Percentiles rank a stretch among this genome's conserved stretches.
phyloP scores from a whole-genome alignment of 2,888 invertebrate genomes.

The Margaritifera margaritifera region DNA sequence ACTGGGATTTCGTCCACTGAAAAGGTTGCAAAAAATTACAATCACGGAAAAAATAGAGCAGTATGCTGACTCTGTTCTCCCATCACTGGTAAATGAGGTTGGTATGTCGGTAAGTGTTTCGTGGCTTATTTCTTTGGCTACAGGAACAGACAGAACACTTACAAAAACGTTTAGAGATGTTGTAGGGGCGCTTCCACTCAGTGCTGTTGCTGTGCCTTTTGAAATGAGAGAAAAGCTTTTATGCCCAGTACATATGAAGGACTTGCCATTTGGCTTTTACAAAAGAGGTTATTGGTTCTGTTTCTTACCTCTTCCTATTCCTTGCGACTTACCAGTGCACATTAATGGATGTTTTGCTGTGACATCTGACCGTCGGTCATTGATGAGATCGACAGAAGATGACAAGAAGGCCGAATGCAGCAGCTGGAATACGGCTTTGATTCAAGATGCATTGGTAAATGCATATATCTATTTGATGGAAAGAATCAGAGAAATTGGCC shows the following conservation, averaged over 20 bases:
- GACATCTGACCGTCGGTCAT: constrained; percentile 57
- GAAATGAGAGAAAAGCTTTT: constrained; percentile 1
- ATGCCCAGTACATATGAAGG: constrained; percentile 2
- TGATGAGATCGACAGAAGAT: constrained; percentile 53
- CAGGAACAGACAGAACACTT: constrained; percentile 9
- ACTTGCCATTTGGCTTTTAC: constrained; percentile 38
- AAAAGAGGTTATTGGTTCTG: constrained; percentile 51
- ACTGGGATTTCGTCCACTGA: too few species aligned
- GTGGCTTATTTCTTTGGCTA: constrained; percentile 28
- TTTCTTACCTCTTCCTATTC: constrained; percentile 66
- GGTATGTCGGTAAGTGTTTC: not conserved
- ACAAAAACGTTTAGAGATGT: not conserved
- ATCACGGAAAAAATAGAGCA: too few species aligned
- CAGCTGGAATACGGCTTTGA: constrained; percentile 35
- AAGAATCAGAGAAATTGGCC: too few species aligned
- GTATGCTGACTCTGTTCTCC: too few species aligned
- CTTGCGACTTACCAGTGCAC: constrained; percentile 55
- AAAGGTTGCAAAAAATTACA: too few species aligned
- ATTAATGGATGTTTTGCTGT: constrained; percentile 69
- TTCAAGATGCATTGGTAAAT: constrained; percentile 27
- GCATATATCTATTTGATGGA: too few species aligned
- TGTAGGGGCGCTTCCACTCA: constrained; percentile 43
- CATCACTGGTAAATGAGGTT: too few species aligned
- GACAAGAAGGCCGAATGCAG: constrained; percentile 42
- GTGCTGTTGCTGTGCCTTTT: constrained; percentile 55